A percentile compares a stretch with the other conserved stretches of the same genome.
phyloP scores from a whole-genome alignment of 2,113 vertebrate genomes.

The Pelecanus crispus region DNA sequence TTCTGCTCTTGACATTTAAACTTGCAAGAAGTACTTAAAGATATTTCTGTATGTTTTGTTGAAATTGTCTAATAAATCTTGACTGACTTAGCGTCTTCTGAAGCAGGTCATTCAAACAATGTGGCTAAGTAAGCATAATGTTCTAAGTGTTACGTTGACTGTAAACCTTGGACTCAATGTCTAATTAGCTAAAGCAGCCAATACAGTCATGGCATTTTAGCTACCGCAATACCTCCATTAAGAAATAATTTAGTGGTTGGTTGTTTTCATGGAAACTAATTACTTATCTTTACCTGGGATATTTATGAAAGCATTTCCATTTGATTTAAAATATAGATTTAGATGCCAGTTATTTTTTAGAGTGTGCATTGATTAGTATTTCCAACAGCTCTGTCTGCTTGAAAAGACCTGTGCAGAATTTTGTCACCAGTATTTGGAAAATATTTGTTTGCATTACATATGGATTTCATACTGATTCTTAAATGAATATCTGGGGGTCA shows the following conservation, averaged over 20 bases:
- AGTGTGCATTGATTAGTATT: background rate
- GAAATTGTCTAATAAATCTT: slow-evolving; percentile 40
- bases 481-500: background rate
- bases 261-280: background rate
- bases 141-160: background rate
- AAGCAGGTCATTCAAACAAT: slow-evolving; percentile 22
- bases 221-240: background rate
- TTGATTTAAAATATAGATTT: background rate
- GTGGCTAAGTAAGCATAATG: background rate
- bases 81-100: background rate
- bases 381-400: background rate
- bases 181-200: background rate
- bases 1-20: slow-evolving; percentile 34
- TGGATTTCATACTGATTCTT: background rate
- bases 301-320: background rate
- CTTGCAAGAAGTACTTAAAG: background rate
- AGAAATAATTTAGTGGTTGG: background rate
- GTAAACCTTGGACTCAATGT: background rate
- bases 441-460: background rate
- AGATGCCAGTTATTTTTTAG: background rate
- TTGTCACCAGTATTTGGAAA: background rate
- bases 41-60: slow-evolving; percentile 16
- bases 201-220: background rate
- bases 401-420: background rate
- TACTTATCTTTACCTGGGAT: background rate